phyloP scores from a whole-genome alignment of 2,797 vertebrate genomes.

The Acanthurus lineatus region DNA sequence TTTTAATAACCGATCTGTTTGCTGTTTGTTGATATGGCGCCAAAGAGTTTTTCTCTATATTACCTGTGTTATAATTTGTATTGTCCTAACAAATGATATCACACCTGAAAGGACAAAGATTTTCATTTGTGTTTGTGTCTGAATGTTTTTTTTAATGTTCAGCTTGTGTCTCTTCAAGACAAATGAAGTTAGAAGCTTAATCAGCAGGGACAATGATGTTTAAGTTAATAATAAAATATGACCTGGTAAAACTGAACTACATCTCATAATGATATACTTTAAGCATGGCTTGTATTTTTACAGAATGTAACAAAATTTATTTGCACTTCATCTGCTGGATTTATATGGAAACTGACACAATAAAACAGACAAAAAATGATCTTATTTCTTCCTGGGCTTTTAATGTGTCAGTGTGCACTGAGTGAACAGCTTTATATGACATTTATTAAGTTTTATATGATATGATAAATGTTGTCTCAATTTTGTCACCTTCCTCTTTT shows the following conservation, averaged over 20 bases:
- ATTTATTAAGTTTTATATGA: too few relatives aligned
- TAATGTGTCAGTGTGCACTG: background rate
- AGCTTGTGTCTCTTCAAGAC: background rate
- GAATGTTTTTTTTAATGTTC: too few relatives aligned
- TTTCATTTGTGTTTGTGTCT: background rate
- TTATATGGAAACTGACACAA: constrained; percentile 15
- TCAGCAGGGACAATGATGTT: background rate
- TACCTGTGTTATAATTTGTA: background rate
- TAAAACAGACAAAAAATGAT: constrained; percentile 2
- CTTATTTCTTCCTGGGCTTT: background rate
- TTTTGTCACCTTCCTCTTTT: background rate
- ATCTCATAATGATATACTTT: background rate
- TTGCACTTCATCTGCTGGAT: background rate
- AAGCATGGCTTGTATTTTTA: constrained; percentile 14
- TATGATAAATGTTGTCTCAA: background rate
- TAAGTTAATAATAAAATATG: background rate
- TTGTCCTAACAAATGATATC: background rate
- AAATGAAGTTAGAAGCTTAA: background rate
- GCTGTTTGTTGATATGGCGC: background rate
- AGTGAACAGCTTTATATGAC: background rate
- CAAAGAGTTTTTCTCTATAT: constrained; percentile 1
- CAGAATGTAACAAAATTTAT: background rate
- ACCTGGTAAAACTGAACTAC: constrained; percentile 13
- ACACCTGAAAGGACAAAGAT: background rate
- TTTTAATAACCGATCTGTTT: background rate